Evolutionary conservation across 2,888 invertebrate genomes (phyloP).

Genomic region (Gryllus longicercus): DNA sequence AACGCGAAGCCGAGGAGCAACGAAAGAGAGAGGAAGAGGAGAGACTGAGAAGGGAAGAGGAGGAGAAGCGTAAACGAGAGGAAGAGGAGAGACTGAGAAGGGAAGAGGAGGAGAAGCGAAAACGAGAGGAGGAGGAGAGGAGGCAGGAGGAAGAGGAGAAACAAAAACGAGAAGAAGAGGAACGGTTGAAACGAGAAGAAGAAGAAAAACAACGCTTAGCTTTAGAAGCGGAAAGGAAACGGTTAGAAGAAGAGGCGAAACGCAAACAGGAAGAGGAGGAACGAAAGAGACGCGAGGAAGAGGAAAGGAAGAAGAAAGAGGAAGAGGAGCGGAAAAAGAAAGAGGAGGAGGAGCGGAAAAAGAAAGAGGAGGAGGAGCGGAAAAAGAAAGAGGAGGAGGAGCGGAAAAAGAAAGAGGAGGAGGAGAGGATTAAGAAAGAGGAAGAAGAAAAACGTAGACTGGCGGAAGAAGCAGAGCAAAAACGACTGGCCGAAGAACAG

Average conservation of each 20-base stretch:
- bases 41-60: background rate
- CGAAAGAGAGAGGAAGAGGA: background rate
- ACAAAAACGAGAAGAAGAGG: background rate
- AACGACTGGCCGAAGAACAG: background rate
- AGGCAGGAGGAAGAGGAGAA: background rate
- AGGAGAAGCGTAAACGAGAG: background rate
- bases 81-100: background rate
- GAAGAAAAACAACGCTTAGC: background rate
- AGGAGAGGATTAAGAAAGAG: constrained; percentile 25
- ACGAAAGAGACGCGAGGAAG: constrained; percentile 23
- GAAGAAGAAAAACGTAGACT: background rate
- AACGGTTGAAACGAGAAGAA: background rate
- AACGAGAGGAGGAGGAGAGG: background rate
- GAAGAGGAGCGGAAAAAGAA: constrained; percentile 29
- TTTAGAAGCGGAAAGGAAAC: background rate
- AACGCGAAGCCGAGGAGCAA: background rate
- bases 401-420: constrained; percentile 34
- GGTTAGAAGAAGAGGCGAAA: background rate
- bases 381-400: constrained; percentile 20
- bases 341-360: constrained; percentile 33
- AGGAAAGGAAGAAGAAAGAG: background rate
- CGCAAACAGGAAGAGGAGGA: constrained; percentile 23
- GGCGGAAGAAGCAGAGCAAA: background rate
- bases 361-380: background rate
- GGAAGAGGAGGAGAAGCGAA: background rate